Percentiles rank a stretch among this genome's conserved stretches.
Evolutionary conservation across 2,113 vertebrate genomes (phyloP).

Genomic region (Benitochromis conjunctus): DNA sequence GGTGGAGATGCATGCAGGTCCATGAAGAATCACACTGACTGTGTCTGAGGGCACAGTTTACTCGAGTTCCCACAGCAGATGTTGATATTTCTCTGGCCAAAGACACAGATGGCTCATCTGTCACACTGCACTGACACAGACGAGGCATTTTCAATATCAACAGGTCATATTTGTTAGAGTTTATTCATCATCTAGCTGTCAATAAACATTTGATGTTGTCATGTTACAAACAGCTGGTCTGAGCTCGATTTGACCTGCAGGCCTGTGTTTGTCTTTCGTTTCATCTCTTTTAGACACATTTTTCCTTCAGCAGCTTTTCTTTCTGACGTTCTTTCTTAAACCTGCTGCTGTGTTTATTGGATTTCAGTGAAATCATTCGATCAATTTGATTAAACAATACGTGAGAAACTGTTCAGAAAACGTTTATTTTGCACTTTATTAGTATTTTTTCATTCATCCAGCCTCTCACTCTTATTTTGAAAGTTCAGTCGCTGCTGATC

Average conservation of each 20-base stretch:
- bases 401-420: too few species aligned
- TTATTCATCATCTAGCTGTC: background rate
- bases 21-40: background rate
- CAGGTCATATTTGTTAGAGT: background rate
- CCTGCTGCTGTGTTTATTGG: background rate
- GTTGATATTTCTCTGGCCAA: background rate
- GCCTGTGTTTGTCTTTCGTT: background rate
- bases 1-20: background rate
- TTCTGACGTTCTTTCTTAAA: background rate
- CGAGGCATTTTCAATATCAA: background rate
- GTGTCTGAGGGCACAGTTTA: background rate
- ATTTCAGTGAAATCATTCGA: too few species aligned
- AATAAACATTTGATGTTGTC: background rate
- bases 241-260: background rate
- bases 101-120: background rate
- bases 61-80: background rate
- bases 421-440: too few species aligned
- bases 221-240: background rate
- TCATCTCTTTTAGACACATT: background rate
- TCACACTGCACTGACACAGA: background rate
- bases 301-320: background rate
- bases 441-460: too few species aligned
- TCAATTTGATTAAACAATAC: too few species aligned
- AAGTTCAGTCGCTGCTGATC: too few species aligned
- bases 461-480: too few species aligned